phyloP scores from a whole-genome alignment of 2,113 vertebrate genomes.

The Rhadina sibilatrix region DNA sequence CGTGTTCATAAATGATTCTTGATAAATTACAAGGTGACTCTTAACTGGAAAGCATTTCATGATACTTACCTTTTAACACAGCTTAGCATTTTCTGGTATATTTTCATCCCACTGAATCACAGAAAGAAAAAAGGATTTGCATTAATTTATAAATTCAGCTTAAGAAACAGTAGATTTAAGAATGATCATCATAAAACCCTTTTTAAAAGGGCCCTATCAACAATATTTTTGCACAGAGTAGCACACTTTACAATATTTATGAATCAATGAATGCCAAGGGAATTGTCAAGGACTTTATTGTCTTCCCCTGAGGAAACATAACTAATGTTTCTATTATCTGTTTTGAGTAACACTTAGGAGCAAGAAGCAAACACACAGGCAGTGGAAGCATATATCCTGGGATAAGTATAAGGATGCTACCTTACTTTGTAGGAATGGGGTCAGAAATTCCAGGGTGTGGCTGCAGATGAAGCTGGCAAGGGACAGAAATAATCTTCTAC shows the following conservation, averaged over 20 bases:
- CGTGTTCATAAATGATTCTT: not conserved
- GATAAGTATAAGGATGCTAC: not conserved
- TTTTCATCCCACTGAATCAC: not conserved
- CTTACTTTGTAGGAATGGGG: not conserved
- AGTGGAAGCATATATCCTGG: not conserved
- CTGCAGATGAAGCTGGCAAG: not conserved
- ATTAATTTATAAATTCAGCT: not conserved
- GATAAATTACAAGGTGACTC: not conserved
- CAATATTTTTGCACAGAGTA: not conserved
- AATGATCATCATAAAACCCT: not conserved
- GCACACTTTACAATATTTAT: not conserved
- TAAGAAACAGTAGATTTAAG: not conserved
- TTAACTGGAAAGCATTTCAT: not conserved
- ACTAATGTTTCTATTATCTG: not conserved
- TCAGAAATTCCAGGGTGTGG: not conserved
- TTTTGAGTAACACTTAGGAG: not conserved
- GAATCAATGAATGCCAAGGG: not conserved
- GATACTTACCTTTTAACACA: not conserved
- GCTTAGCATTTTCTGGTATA: not conserved
- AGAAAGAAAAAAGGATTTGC: not conserved
- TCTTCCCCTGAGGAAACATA: not conserved
- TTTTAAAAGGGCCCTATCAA: not conserved
- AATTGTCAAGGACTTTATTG: not conserved
- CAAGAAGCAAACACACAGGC: not conserved
- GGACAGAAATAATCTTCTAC: not conserved